phyloP scores from a whole-genome alignment of 2,797 vertebrate species.

The Acanthornis magna region DNA sequence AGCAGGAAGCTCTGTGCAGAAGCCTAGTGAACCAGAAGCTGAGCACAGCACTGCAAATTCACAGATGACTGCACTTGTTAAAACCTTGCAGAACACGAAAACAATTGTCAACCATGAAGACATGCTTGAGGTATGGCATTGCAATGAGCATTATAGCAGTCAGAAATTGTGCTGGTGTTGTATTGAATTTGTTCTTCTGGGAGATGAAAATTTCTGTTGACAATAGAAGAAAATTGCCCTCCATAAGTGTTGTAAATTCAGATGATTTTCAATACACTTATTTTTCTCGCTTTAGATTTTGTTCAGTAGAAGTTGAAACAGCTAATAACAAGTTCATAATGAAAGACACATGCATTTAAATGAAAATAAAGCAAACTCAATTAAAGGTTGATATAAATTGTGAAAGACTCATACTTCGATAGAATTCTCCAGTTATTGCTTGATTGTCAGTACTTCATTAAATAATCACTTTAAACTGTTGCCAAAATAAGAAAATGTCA shows the following conservation, averaged over 20 bases:
- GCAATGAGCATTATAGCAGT: not conserved
- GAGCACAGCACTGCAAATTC: conserved; percentile 74
- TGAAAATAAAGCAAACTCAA: not conserved
- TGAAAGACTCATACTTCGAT: not conserved
- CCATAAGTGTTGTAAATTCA: not conserved
- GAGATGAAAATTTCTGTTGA: not conserved
- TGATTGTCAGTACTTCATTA: not conserved
- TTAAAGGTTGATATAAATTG: not conserved
- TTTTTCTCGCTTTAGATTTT: not conserved
- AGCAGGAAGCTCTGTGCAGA: conserved; percentile 72
- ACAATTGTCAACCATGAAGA: conserved; percentile 84
- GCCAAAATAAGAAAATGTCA: not conserved
- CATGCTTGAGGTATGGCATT: conserved; percentile 84
- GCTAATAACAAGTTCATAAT: not conserved
- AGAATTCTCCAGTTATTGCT: not conserved
- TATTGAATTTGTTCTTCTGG: not conserved
- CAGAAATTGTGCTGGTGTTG: not conserved
- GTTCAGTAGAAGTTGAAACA: not conserved
- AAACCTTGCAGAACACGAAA: conserved; percentile 80
- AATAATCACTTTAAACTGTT: not conserved
- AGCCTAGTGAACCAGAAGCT: conserved; percentile 67
- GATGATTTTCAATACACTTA: not conserved
- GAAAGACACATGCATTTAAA: not conserved
- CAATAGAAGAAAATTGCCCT: not conserved
- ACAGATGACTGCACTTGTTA: conserved; percentile 75